These are phyloP conservation scores for Crocodylus rhombifer DNA, from an alignment of 2,797 vertebrate species.

Conservation along the genomic window DNA sequence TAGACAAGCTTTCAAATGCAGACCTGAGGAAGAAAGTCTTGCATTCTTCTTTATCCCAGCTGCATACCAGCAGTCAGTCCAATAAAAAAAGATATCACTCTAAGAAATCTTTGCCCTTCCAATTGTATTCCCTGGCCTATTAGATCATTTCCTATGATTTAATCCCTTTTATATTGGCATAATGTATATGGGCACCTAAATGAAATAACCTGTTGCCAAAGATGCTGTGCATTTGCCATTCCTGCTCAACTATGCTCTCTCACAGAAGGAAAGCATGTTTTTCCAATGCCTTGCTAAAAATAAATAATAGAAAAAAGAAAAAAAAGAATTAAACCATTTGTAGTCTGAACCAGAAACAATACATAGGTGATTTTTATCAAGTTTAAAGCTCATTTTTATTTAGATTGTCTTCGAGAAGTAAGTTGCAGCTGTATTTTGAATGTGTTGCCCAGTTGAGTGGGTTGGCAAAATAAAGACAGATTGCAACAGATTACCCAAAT, in stretches of 20 bases:
- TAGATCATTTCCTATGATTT: not conserved
- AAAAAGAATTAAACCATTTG: not conserved
- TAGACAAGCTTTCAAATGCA: too few relatives aligned
- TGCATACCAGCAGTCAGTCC: too few relatives aligned
- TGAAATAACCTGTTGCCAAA: not conserved
- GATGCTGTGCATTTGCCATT: not conserved
- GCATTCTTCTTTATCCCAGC: too few relatives aligned
- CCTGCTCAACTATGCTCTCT: not conserved
- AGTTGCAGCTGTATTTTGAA: slow-evolving; percentile 33
- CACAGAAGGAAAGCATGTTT: not conserved
- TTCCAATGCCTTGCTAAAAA: not conserved
- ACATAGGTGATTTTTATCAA: not conserved
- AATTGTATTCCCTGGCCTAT: too few relatives aligned
- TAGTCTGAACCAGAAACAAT: not conserved
- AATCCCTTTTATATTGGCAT: not conserved
- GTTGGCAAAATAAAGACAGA: slow-evolving; percentile 65
- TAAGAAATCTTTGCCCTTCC: too few relatives aligned
- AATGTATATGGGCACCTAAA: not conserved
- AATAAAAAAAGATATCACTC: too few relatives aligned
- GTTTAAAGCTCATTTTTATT: not conserved
- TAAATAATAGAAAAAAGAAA: too few relatives aligned
- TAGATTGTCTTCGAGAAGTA: not conserved
- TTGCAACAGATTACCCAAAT: slow-evolving; percentile 53
- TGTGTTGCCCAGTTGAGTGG: slow-evolving; percentile 47
- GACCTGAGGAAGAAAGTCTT: too few relatives aligned